Percentiles rank a stretch among this genome's conserved stretches.
These are phyloP conservation scores for Podotricha telesiphe DNA, from an alignment of 2,888 invertebrate genomes.

Conservation along the genomic window DNA sequence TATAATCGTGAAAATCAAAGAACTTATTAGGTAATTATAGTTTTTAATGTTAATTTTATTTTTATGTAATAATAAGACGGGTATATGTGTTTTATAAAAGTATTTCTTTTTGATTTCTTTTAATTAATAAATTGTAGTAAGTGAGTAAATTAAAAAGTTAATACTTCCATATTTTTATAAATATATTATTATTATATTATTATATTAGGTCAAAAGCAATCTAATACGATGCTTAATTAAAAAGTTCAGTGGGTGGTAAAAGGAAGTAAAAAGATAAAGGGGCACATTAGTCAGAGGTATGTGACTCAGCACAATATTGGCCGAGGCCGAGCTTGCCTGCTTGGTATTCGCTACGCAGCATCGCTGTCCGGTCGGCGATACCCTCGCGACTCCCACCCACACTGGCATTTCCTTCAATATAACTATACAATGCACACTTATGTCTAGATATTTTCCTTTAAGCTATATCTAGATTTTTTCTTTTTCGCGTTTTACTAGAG, in stretches of 20 bases:
- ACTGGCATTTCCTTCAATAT: slow-evolving; percentile 41
- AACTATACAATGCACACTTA: slow-evolving; percentile 36
- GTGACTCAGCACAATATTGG: slow-evolving; percentile 77
- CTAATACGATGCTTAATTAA: slow-evolving; percentile 43
- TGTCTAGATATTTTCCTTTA: slow-evolving; percentile 10
- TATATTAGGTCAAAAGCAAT: slow-evolving; percentile 10
- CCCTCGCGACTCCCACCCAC: slow-evolving; percentile 55
- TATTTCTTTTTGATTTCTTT: no score
- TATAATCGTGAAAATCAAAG: no score
- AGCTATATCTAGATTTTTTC: neutral
- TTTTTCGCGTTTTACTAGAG: neutral
- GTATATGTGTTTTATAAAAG: no score
- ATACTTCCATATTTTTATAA: neutral
- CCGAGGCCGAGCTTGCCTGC: slow-evolving; percentile 57
- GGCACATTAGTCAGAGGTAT: slow-evolving; percentile 63
- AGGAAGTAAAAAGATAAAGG: slow-evolving; percentile 60
- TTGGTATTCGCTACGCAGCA: slow-evolving; percentile 68
- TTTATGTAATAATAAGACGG: no score
- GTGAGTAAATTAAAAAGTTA: neutral
- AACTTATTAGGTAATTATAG: no score
- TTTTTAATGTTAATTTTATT: neutral
- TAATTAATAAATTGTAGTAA: neutral
- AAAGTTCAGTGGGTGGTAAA: slow-evolving; percentile 53
- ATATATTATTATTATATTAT: no score
- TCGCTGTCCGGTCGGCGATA: slow-evolving; percentile 56